A percentile compares a stretch with the other conserved stretches of the same genome.
Conservation (phyloP, 2,113 vertebrate species). For the Bambusicola thoracicus region DNA sequence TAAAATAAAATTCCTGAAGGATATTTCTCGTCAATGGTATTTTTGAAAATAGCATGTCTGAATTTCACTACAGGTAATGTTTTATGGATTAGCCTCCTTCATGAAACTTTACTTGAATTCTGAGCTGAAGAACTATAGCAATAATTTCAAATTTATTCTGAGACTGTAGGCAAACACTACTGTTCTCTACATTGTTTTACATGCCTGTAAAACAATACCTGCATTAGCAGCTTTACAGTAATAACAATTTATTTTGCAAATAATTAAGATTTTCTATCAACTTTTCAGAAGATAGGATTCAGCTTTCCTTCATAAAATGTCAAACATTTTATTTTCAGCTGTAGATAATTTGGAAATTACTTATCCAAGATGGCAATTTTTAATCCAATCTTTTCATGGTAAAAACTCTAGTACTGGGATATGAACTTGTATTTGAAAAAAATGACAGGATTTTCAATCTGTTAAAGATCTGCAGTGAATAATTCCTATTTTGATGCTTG, state of each 20-base stretch:
- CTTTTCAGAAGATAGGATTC: conserved; percentile 14
- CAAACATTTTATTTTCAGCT: conserved; percentile 18
- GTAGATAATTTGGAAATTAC: conserved; percentile 9
- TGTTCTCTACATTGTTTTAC: neutral
- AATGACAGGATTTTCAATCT: neutral
- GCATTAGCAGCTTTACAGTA: neutral
- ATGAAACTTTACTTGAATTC: neutral
- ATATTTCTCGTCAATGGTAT: neutral
- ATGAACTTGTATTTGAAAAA: neutral
- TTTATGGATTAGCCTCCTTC: neutral
- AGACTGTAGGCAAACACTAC: neutral
- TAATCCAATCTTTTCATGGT: neutral
- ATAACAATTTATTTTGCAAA: conserved; percentile 2
- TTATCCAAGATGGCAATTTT: neutral
- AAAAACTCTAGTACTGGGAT: neutral
- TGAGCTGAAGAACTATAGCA: neutral
- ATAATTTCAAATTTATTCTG: neutral
- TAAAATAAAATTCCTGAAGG: neutral
- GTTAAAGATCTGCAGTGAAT: neutral
- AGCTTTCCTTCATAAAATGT: conserved; percentile 22
- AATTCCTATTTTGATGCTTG: neutral
- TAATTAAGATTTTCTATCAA: neutral
- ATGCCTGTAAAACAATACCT: neutral
- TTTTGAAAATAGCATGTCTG: neutral
- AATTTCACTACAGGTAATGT: neutral